Evolutionary conservation across 2,113 vertebrate species (phyloP).

Genomic region (Ciconia stormi): DNA sequence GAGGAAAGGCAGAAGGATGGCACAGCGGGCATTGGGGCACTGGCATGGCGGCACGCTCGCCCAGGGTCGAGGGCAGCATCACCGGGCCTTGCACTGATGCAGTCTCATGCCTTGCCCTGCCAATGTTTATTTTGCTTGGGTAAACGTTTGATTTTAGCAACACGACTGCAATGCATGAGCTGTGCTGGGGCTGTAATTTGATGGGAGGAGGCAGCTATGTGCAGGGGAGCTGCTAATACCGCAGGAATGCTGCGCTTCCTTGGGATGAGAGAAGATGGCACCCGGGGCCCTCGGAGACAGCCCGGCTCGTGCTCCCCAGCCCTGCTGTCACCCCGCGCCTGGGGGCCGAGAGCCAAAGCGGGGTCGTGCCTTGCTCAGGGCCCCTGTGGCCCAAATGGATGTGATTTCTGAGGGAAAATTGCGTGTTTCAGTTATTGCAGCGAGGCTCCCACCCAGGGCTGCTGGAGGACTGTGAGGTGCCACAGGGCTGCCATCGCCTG

Average conservation of each 20-base stretch:
- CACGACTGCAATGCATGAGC: slow-evolving; percentile 11
- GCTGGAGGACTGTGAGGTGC: background rate
- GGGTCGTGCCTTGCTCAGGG: background rate
- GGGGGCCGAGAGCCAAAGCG: background rate
- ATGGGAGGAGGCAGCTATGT: slow-evolving; percentile 38
- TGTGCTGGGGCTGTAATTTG: slow-evolving; percentile 4
- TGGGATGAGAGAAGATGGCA: background rate
- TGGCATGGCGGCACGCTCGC: background rate
- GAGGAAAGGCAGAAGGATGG: background rate
- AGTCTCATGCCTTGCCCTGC: background rate
- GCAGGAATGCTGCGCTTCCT: slow-evolving; percentile 8
- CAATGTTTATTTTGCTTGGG: slow-evolving; percentile 59
- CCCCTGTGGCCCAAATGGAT: background rate
- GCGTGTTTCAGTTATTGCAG: background rate
- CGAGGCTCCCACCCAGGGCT: background rate
- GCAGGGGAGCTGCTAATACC: slow-evolving; percentile 48
- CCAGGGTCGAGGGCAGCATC: background rate
- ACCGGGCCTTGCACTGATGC: fast-evolving
- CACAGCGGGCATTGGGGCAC: background rate
- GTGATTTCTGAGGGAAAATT: background rate
- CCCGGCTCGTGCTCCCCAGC: fast-evolving
- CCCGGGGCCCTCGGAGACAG: background rate
- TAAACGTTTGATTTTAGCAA: slow-evolving; percentile 58
- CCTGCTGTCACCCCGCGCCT: background rate
- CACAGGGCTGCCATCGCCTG: fast-evolving